Base-by-base conservation (phyloP, 2,888 invertebrate genomes). In the Keiferia lycopersicella region DNA sequence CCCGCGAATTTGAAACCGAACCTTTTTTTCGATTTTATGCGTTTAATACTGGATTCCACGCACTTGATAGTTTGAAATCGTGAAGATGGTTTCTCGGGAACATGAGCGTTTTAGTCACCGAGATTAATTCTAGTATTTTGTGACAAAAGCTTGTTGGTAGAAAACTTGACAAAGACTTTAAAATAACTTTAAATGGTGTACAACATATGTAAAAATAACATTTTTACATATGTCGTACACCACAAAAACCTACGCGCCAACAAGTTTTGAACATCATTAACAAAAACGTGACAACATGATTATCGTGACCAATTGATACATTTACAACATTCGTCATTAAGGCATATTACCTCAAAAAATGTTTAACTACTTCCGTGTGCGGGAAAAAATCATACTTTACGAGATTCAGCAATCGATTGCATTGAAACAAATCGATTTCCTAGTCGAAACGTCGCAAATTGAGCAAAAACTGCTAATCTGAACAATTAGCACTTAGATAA, bases 401-500 rank as follows among this genome's bases (percentile, higher is more conserved):
- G 66, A 56, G 62, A 65, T 65, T 16, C 41, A 26, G 26, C 26
- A 56, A 62, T 76, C 73, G 73, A 72, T 71, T 73, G 71, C 72
- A 79, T 79, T 79, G 73, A 68, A 76, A 77, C 76, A 82, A 86
- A 87, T 87, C 83, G 83, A 87, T 88, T 87, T 87, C 86, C 84
- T 83, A 73, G 80, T 81, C 71, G 69, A 66, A 69, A 68, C 76
- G 78, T 79, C 77, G 76, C 76, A 74, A 78, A 78, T 79, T 79
- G 80, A 64, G 77, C 79, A 88, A 88, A 86, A 90, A 88, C 77
- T 72, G 69, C 26, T 70, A 80, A 82, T 80, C 79, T 80, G 80
- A 75, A 78, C 86, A 89, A 90, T 90, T 89, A 91, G 78, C 82
- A 82, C 76, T 78, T 71, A 78, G 84, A 86, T 84, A 86, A 84